Conservation (phyloP, 2,113 vertebrate species). For the Myiagra hebetior region DNA sequence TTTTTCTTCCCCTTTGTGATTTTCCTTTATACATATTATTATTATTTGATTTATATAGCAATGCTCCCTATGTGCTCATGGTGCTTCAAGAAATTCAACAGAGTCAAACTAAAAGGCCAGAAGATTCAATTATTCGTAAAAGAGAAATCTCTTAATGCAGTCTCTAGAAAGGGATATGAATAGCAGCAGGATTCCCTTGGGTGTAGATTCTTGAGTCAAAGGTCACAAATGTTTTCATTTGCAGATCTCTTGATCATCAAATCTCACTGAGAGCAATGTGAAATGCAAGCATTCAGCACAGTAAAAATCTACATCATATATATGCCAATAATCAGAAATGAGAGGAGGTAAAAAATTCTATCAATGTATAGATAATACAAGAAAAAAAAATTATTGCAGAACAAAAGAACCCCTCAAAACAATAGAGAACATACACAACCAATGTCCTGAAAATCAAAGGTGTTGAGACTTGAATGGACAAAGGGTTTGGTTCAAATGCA, state of each 20-base stretch:
- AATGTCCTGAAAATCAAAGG: background rate
- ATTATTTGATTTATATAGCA: slow-evolving; percentile 16
- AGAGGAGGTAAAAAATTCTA: background rate
- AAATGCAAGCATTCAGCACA: background rate
- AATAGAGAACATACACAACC: background rate
- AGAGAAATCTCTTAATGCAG: background rate
- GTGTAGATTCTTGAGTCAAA: background rate
- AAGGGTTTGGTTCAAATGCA: background rate
- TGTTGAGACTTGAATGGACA: background rate
- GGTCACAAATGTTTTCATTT: background rate
- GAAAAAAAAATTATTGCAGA: background rate
- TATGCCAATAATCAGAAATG: background rate
- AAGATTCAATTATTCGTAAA: background rate
- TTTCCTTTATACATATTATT: slow-evolving; percentile 53
- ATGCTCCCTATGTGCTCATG: background rate
- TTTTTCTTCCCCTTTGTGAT: slow-evolving; percentile 1
- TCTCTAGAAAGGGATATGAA: background rate
- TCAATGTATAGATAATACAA: background rate
- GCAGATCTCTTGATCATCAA: background rate
- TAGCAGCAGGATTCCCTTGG: background rate
- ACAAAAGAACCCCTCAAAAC: background rate
- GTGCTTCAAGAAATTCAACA: background rate
- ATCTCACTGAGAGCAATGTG: background rate
- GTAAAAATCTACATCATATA: background rate
- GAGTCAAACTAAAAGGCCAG: background rate